A percentile compares a stretch with the other conserved stretches of the same genome.
Conservation (phyloP, 2,888 invertebrate genomes). For the Schrankia costaestrigalis region DNA sequence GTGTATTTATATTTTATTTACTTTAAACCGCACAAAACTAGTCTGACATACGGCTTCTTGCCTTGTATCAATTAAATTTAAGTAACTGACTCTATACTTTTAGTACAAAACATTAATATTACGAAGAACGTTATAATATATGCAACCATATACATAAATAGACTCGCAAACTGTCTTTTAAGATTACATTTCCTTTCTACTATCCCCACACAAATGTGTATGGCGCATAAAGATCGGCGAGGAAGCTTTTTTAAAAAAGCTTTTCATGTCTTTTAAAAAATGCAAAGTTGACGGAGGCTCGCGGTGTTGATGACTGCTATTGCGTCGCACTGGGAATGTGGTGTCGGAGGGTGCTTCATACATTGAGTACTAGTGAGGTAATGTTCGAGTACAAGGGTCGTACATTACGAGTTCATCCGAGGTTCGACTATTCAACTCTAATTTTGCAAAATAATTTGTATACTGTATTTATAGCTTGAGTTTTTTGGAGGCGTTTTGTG, state of each 20-base stretch:
- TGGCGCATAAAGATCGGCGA: constrained; percentile 34
- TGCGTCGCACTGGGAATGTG: constrained; percentile 36
- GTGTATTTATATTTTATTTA: no score
- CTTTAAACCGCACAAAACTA: no score
- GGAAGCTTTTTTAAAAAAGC: constrained; percentile 36
- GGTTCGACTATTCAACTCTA: constrained; percentile 47
- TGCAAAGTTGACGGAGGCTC: constrained; percentile 36
- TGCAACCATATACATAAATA: no score
- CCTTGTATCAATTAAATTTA: no score
- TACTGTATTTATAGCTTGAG: constrained; percentile 33
- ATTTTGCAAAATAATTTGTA: constrained; percentile 52
- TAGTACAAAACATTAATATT: no score
- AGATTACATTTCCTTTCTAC: neutral
- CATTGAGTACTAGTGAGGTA: constrained; percentile 43
- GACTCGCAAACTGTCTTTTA: no score
- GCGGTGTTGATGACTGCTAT: constrained; percentile 51
- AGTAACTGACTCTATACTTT: no score
- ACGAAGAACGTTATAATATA: no score
- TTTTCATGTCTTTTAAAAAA: constrained; percentile 47
- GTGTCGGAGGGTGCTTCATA: constrained; percentile 44
- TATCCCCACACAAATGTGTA: neutral
- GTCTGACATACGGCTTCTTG: no score
- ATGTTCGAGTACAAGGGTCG: constrained; percentile 38
- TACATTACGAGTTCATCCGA: constrained; percentile 33
- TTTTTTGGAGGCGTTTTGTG: constrained; percentile 23